Base-by-base conservation (phyloP, 2,888 invertebrate genomes). In the Patella caerulea region DNA sequence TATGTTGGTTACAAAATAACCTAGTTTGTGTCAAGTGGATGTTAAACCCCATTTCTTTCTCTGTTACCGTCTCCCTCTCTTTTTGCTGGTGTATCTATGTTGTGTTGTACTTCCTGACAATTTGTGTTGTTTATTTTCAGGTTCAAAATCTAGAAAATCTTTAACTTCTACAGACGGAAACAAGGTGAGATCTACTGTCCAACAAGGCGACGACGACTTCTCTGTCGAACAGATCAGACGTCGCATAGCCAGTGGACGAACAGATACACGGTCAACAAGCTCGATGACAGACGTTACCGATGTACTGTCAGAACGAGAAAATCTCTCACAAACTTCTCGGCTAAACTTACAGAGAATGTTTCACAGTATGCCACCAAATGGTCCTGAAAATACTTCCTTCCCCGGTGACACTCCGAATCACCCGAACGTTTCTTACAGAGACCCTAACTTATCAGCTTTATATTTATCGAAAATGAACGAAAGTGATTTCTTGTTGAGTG, bases 381-480 rank as follows among this genome's bases (percentile, higher is more conserved):
- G 5, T 4, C 45, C 45, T 0, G 11, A n/a, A 19, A 59, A 59
- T 19, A 59, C 59, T 19, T 59, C 59, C 12, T 19, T 59, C 59
- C 17, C n/a, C 7, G 19, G 59, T 9, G 59, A 59, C 5, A 11
- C 17, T 19, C 19, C 59, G 9, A 59, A 59, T 19, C 45, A 45
- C 45, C 45, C 9, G 7, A 19, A 59, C 17, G 19, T 59, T 59
- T 59, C 59, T 9, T 19, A 19, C 9, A 59, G 19, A 19, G 59
- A 19, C 17, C n/a, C n/a, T 4, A 59, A 59, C 17, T 12, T 59
- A 19, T 59, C 59, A 9, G 59, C n/a, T 11, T 19, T 59, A 19
- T 59, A 59, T 59, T 59, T 59, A n/a, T 59, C 59, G 9, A 59
- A 59, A 59, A 59, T 59, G 59, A 19, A 59, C 9, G 59, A 59